A percentile compares a stretch with the other conserved stretches of the same genome.
Evolutionary conservation across 2,888 invertebrate genomes (phyloP).

Genomic region (Andrena dorsata): DNA sequence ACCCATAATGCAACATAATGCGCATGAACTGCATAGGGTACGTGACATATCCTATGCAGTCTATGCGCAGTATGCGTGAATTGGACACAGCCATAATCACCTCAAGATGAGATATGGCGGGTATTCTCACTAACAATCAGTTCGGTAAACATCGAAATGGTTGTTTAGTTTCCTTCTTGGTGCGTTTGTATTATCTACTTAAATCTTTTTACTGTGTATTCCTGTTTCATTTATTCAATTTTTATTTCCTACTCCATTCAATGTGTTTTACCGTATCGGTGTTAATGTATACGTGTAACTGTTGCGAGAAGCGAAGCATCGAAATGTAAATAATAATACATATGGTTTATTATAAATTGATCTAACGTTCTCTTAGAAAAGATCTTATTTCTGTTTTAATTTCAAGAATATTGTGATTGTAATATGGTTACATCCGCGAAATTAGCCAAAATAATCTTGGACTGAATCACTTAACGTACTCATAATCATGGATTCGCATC

Average conservation of each 20-base stretch:
- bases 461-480: not conserved
- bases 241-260: not conserved
- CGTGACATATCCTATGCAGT: no score
- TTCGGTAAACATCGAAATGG: slow-evolving; percentile 67
- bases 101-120: slow-evolving; percentile 72
- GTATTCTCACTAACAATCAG: slow-evolving; percentile 67
- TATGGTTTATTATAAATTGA: not conserved
- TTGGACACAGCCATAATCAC: no score
- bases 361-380: not conserved
- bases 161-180: slow-evolving; percentile 75
- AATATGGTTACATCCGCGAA: not conserved
- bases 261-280: not conserved
- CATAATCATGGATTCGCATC: not conserved
- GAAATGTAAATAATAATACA: not conserved
- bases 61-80: no score
- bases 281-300: not conserved
- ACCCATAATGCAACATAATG: no score
- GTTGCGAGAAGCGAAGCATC: not conserved
- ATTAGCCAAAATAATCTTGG: not conserved
- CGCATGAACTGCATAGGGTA: no score
- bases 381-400: not conserved
- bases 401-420: not conserved
- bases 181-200: slow-evolving; percentile 61
- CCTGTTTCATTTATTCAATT: no score
- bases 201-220: not conserved